Evolutionary conservation across 2,113 vertebrate genomes (phyloP), one percentile per base, ranked within the genome.

Genomic region (Takifugu bimaculatus): DNA sequence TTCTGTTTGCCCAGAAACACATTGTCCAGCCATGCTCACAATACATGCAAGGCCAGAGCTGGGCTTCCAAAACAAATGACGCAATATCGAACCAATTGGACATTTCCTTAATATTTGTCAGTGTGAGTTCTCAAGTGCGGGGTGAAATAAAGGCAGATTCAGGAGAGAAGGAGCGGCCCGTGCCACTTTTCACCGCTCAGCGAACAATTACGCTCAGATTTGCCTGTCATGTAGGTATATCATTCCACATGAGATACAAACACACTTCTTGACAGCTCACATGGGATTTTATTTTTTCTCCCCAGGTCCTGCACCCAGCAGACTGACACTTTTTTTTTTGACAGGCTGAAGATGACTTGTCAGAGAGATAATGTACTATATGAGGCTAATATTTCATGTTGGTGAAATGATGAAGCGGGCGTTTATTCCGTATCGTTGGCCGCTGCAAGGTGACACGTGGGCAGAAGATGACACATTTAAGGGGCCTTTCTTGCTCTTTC

Each of bases 161-260:
- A n/a, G 60, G 2, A 45, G 53, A 14, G 7, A 12, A 68, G 57
- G 53, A 12, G 26, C 52, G 48, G 68, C 63, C 64, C 78, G 28
- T 44, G 75, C 83, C 64, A 79, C 51, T 60, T 66, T 73, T 79
- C 47, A 70, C 72, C 81, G 72, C 82, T 87, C 83, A 82, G 54
- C 79, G 83, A 84, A 76, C 74, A 80, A 84, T 80, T 77, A 83
- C 65, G 65, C 79, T 81, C 53, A 60, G 65, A 76, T 72, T 75
- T 69, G 68, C 48, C 78, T 81, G 82, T 81, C 83, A 79, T 76
- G 72, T 70, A 70, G 57, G 70, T 70, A 39, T 39, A 83, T 83
- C 65, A 79, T 86, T 88, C 77, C 75, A 84, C 75, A 81, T 83
- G 74, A 81, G 59, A 53, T 72, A 65, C 65, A 72, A 64, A 73